phyloP scores from a whole-genome alignment of 2,797 vertebrate genomes.

The Clarias fuscus region DNA sequence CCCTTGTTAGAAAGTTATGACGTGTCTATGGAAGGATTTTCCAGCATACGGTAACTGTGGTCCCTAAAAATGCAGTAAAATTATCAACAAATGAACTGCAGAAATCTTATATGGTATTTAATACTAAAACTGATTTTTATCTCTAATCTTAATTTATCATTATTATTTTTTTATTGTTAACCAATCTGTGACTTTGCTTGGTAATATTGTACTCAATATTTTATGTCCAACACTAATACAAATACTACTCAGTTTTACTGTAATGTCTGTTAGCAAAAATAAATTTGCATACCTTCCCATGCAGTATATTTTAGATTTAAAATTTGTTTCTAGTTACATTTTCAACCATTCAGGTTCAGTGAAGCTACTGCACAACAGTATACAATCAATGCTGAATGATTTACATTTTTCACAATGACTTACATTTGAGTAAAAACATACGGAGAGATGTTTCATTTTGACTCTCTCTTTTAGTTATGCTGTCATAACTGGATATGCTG shows the following conservation, averaged over 20 bases:
- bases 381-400: background rate
- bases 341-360: background rate
- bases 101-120: too few relatives aligned
- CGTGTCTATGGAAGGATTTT: too few relatives aligned
- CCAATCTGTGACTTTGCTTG: background rate
- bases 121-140: too few relatives aligned
- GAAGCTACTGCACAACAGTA: background rate
- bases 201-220: background rate
- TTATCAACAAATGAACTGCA: too few relatives aligned
- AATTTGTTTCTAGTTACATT: background rate
- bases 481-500: background rate
- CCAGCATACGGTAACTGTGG: too few relatives aligned
- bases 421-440: background rate
- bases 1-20: too few relatives aligned
- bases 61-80: too few relatives aligned
- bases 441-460: background rate
- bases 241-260: background rate
- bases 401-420: background rate
- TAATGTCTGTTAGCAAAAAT: background rate
- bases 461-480: background rate
- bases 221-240: background rate
- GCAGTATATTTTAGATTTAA: background rate
- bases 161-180: background rate
- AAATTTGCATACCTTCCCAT: background rate
- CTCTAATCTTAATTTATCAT: too few relatives aligned